Percentiles rank a stretch among this genome's conserved stretches.
Conservation (phyloP, 2,113 vertebrate genomes). For the Rhinoptilus africanus region DNA sequence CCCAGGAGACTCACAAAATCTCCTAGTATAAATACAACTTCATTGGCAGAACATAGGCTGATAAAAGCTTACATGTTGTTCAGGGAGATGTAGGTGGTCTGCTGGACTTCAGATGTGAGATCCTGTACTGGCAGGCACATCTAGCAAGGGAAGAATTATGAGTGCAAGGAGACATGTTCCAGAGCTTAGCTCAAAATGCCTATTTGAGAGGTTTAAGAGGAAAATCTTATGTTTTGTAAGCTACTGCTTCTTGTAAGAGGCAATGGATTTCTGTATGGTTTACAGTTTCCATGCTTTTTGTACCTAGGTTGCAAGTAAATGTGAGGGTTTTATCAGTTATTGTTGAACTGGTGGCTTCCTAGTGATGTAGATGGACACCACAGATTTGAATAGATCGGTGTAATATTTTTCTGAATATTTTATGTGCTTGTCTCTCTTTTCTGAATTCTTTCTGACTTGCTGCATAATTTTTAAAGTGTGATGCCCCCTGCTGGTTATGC, state of each 20-base stretch:
- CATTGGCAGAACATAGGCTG: neutral
- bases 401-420: neutral
- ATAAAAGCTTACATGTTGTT: neutral
- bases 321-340: neutral
- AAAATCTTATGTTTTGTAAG: neutral
- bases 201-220: neutral
- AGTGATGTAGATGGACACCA: neutral
- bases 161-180: neutral
- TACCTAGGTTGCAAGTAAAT: neutral
- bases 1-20: neutral
- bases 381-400: neutral
- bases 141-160: neutral
- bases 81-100: neutral
- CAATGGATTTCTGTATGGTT: neutral
- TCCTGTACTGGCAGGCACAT: neutral
- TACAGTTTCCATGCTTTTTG: neutral
- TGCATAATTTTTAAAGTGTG: neutral
- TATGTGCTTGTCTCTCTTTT: neutral
- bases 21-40: neutral
- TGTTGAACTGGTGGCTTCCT: neutral
- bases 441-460: neutral
- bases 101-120: neutral
- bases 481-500: neutral
- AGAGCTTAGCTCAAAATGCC: constrained; percentile 7
- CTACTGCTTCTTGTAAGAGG: neutral